Base-by-base conservation (phyloP, 2,797 vertebrate species). In the Hydrophis major region DNA sequence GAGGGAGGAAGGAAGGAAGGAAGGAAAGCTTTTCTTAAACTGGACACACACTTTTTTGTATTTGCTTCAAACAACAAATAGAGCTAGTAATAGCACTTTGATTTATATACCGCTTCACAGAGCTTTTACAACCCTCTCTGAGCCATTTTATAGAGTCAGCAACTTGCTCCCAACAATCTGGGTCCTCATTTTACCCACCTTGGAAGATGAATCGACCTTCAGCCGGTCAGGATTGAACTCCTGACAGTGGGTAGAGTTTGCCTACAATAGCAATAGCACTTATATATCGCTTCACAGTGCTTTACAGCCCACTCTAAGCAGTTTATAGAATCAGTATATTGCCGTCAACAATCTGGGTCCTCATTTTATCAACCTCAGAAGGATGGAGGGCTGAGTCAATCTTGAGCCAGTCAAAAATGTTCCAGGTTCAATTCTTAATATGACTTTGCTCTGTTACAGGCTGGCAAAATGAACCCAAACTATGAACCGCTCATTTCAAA, bases 401-500 rank as follows among this genome's bases (percentile, higher is more conserved):
- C 60, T 61, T 61, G 3, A 61, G 3, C 25, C 10, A 1, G 3
- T 27, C 25, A 63, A 13, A 63, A 28, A 28, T 28, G 66, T 37
- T 37, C 66, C 66, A 37, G n/a, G 14, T 78, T 78, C 8, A 22
- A 20, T 11, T 78, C 74, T 47, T 78, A 42, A 78, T 42, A 78
- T 83, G 0, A 53, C 93, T 96, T 97, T 90, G 56, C 8, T 96
- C 37, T 93, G 0, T 63, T 96, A 83, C 94, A 92, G 93, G 97
- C 93, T 32, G 95, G 89, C 0, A 93, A 96, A 53, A 88, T 93
- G 87, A 98, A 98, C 57, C 69, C 32, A 90, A 98, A 98, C 91
- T 98, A 98, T 2, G 94, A 96, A 0, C 4, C 94, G 0, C 88
- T 98, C 16, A 66, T 98, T 93, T 96, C 14, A 0, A 28, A 95